A percentile compares a stretch with the other conserved stretches of the same genome.
phyloP scores from a whole-genome alignment of 2,888 invertebrate species.

The Laothoe populi region DNA sequence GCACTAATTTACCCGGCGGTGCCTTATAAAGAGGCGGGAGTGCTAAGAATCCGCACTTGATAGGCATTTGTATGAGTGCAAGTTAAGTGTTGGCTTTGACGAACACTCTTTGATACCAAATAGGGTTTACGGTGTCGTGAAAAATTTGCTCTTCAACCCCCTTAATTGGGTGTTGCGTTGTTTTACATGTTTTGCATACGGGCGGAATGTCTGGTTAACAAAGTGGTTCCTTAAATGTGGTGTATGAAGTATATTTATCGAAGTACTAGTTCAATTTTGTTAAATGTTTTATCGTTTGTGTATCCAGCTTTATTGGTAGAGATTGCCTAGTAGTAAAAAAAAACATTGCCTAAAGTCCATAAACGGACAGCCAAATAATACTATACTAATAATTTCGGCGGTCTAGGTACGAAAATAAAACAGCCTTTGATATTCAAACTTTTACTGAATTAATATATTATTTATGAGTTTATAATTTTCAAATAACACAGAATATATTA shows the following conservation, averaged over 20 bases:
- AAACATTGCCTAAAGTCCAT: too few species aligned
- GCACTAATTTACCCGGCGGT: conserved; percentile 81
- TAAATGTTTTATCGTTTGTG: too few species aligned
- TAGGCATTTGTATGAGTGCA: conserved; percentile 82
- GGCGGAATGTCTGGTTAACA: not conserved
- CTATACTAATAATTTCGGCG: too few species aligned
- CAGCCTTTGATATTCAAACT: too few species aligned
- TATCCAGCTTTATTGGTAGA: too few species aligned
- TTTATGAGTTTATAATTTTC: too few species aligned
- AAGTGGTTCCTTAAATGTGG: not conserved
- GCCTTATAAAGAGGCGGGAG: conserved; percentile 73
- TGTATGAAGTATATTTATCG: not conserved
- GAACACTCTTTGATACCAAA: conserved; percentile 72
- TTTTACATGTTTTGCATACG: conserved; percentile 46
- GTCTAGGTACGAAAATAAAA: too few species aligned
- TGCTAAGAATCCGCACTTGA: conserved; percentile 80
- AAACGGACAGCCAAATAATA: too few species aligned
- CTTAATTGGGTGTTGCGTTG: conserved; percentile 80
- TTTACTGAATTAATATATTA: too few species aligned
- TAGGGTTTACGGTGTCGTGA: conserved; percentile 76
- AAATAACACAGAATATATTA: too few species aligned
- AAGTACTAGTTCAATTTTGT: too few species aligned
- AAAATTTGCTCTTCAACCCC: conserved; percentile 82
- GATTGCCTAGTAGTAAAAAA: too few species aligned
- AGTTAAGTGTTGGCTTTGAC: conserved; percentile 70